A percentile compares a stretch with the other conserved stretches of the same genome.
These are phyloP conservation scores for Atherinomorus stipes DNA, from an alignment of 2,113 vertebrate genomes.

Conservation along the genomic window DNA sequence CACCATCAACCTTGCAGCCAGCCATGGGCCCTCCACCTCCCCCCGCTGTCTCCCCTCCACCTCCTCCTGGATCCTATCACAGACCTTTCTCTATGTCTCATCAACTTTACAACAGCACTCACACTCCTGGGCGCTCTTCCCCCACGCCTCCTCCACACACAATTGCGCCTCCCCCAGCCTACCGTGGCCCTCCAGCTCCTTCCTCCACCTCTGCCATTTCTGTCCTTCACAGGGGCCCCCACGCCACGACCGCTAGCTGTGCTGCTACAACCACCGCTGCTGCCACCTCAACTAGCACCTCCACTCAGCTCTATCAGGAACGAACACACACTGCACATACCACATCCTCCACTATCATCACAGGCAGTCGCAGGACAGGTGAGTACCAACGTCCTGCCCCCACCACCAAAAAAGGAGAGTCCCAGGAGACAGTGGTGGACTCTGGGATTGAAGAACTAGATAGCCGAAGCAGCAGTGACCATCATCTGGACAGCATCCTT, in stretches of 20 bases:
- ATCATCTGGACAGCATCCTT: constrained; percentile 91
- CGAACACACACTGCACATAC: constrained; percentile 64
- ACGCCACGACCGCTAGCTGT: constrained; percentile 68
- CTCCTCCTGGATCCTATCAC: constrained; percentile 81
- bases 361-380: constrained; percentile 58
- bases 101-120: constrained; percentile 82
- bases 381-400: constrained; percentile 70
- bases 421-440: constrained; percentile 89
- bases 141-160: constrained; percentile 77
- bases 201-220: constrained; percentile 67
- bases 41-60: constrained; percentile 81
- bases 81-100: constrained; percentile 83
- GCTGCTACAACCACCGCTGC: constrained; percentile 63
- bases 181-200: constrained; percentile 62
- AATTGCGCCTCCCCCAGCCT: constrained; percentile 73
- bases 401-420: constrained; percentile 81
- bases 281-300: constrained; percentile 73
- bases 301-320: constrained; percentile 74
- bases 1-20: constrained; percentile 72
- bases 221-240: constrained; percentile 63
- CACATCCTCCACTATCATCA: constrained; percentile 63
- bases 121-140: constrained; percentile 74
- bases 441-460: constrained; percentile 95
- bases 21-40: constrained; percentile 78
- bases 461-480: constrained; percentile 94